Evolutionary conservation across 2,113 vertebrate genomes (phyloP), one percentile per base, ranked within the genome.

Genomic region (Sander lucioperca): DNA sequence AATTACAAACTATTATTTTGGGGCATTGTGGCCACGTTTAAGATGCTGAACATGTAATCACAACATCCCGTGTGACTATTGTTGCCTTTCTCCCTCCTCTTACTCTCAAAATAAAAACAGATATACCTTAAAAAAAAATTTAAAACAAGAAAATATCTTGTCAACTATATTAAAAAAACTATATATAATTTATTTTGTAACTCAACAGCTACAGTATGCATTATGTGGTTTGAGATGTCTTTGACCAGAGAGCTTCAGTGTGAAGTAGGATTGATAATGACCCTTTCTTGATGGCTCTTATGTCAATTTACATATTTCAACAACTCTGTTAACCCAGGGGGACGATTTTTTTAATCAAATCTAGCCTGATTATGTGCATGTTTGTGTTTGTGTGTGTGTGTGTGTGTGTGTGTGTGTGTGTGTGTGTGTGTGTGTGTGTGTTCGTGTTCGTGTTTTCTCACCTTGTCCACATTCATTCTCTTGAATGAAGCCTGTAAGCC

Each of bases 381-480:
- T 18, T 9, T 25, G 16, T 47, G 25, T 7, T 16, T 67, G 23
- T 50, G 23, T 67, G 14, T 25, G 30, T 33, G 30, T 66, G 14
- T 16, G 15, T 25, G 25, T 47, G 25, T 50, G 14, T 65, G 51
- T 3, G 2, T 47, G 25, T 36, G 25, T 30, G 19, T 45, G 33
- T 39, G 14, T 48, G n/a, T 64, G 25, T 58, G n/a, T 57, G 39
- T 71, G n/a, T 59, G 33, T 72, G 43, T 67, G 65, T 61, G 74
- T 70, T 39, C 53, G 65, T 61, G 74, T 70, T 30, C 53, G n/a
- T 43, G 58, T 74, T 25, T 15, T n/a, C 95, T 94, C 94, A 98
- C 98, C 95, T 98, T 99, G 94, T 99, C 97, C n/a, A 99, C 97
- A 27, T 94, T 96, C 97, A 98, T 99, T 92, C 96, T 97, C 94